Conservation (phyloP, 2,113 vertebrate genomes). For the Hippocampus mohnikei region DNA sequence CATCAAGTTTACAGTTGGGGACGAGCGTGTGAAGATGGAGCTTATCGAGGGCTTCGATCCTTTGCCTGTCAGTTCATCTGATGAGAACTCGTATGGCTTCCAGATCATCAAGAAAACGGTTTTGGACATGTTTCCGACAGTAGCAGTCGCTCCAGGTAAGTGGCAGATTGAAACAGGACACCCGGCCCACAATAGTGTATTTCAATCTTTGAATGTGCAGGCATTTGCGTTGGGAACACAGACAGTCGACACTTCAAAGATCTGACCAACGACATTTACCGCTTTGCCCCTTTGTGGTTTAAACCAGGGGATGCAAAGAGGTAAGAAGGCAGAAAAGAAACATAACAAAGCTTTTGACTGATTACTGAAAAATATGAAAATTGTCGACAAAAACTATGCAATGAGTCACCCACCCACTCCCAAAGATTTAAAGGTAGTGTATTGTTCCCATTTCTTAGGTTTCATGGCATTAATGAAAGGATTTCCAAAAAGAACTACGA, state of each 20-base stretch:
- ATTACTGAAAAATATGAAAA: not conserved
- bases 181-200: not conserved
- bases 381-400: too few species aligned
- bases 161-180: not conserved
- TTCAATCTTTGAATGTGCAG: slow-evolving; percentile 59
- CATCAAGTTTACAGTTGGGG: slow-evolving; percentile 73
- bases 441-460: slow-evolving; percentile 52
- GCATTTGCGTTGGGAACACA: slow-evolving; percentile 83
- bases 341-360: not conserved
- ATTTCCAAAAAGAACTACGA: slow-evolving; percentile 83
- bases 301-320: slow-evolving; percentile 70
- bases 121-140: slow-evolving; percentile 80
- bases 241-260: slow-evolving; percentile 86
- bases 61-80: slow-evolving; percentile 79
- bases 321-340: slow-evolving; percentile 57
- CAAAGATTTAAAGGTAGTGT: not conserved
- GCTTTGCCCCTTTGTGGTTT: slow-evolving; percentile 78
- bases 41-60: slow-evolving; percentile 80
- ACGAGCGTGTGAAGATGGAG: slow-evolving; percentile 82
- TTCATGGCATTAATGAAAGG: slow-evolving; percentile 91
- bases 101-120: slow-evolving; percentile 85
- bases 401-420: too few species aligned
- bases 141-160: slow-evolving; percentile 83
- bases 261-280: slow-evolving; percentile 79
- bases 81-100: slow-evolving; percentile 79